Conservation (phyloP, 2,888 invertebrate genomes). For the Spodoptera picta region DNA sequence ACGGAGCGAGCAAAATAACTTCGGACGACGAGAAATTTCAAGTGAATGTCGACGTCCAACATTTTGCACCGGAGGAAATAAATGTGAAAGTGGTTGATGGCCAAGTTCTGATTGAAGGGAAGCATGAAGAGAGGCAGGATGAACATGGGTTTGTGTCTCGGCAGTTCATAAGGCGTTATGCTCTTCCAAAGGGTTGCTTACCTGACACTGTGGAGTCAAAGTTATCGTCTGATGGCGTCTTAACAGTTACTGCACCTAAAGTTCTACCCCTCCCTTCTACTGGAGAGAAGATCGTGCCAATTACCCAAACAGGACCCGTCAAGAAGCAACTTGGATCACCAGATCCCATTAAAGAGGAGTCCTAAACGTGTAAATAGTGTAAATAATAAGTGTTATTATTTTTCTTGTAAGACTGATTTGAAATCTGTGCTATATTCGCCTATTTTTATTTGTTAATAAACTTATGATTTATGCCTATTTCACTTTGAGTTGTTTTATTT, state of each 20-base stretch:
- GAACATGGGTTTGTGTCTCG: conserved; percentile 92
- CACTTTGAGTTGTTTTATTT: conserved; percentile 16
- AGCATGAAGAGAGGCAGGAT: conserved; percentile 93
- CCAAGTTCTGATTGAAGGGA: conserved; percentile 91
- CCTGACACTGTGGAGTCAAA: conserved; percentile 91
- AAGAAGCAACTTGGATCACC: conserved; percentile 69
- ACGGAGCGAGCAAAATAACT: conserved; percentile 81
- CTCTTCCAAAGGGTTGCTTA: conserved; percentile 92
- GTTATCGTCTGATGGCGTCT: conserved; percentile 93
- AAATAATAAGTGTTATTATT: conserved; percentile 27
- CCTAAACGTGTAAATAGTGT: conserved; percentile 34
- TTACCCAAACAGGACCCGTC: conserved; percentile 89
- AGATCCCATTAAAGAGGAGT: conserved; percentile 22
- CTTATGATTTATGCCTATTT: background rate
- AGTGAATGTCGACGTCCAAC: conserved; percentile 92
- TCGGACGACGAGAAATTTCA: conserved; percentile 89
- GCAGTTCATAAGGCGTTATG: conserved; percentile 92
- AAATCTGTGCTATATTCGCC: conserved; percentile 39
- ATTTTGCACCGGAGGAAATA: conserved; percentile 93
- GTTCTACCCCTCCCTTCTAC: conserved; percentile 76
- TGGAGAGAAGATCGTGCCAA: conserved; percentile 89
- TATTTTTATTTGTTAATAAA: conserved; percentile 47
- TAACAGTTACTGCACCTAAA: conserved; percentile 92
- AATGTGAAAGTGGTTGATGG: conserved; percentile 92
- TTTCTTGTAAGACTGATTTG: conserved; percentile 70